Base-by-base conservation (phyloP, 2,888 invertebrate species). In the Pyrochroa serraticornis region DNA sequence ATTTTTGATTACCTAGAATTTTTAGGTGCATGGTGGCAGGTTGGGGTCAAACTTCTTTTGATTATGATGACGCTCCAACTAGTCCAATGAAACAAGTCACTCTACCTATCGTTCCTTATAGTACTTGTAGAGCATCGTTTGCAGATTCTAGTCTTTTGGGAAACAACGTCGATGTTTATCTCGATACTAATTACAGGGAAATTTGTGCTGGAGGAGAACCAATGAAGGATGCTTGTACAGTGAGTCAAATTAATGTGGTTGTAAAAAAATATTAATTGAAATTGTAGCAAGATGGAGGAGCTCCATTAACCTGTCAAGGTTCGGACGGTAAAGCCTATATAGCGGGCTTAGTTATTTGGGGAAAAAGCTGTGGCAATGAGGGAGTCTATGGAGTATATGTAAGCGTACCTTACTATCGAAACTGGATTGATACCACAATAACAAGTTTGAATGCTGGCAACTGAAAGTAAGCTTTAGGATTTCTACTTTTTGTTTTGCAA, bases 1-100 rank as follows among this genome's bases (percentile, higher is more conserved):
- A n/a, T n/a, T n/a, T n/a, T n/a, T n/a, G n/a, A n/a, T n/a, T n/a
- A n/a, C n/a, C n/a, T n/a, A n/a, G n/a, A n/a, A n/a, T n/a, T n/a
- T 66, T 30, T 55, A 81, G 81, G 60, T 88, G 88, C 70, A 83
- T 82, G 80, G 89, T 91, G 0, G 82, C 90, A n/a, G 95, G 95
- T 8, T 95, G 95, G 93, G 95, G 95, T 8, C 91, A 92, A 74
- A 83, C 91, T 64, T 86, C 88, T 64, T 95, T 91, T 60, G 71
- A 45, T 8, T 81, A 55, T 1, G 61, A 60, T 36, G 75, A 76
- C 51, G 75, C 76, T 1, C 77, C 77, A 5, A 84, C 76, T 76
- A 83, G 82, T 0, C 87, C 89, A 34, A 78, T 90, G 72, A 90
- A 89, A 71, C 86, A 92, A 76, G 91, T 92, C 0, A 89, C 89